These are phyloP conservation scores for Alectoris magna DNA, from an alignment of 2,797 vertebrate species.

Conservation along the genomic window DNA sequence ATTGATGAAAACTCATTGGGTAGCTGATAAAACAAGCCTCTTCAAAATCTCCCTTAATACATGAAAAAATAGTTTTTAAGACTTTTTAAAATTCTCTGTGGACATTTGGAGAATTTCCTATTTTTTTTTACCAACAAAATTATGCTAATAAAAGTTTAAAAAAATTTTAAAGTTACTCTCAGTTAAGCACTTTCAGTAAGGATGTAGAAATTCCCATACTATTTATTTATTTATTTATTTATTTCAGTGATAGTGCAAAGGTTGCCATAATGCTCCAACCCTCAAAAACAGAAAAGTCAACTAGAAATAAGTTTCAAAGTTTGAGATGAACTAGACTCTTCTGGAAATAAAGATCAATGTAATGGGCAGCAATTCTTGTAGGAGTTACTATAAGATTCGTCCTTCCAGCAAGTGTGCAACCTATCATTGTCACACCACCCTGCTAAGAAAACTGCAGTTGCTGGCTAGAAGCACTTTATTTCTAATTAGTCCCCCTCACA, in stretches of 20 bases:
- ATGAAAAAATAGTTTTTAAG: not conserved
- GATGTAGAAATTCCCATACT: not conserved
- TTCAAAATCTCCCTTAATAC: not conserved
- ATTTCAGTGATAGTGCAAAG: not conserved
- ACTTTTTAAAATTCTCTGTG: not conserved
- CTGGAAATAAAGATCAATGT: not conserved
- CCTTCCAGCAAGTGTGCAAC: not conserved
- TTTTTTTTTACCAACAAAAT: not conserved
- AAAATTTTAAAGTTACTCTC: not conserved
- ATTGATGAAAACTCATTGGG: not conserved
- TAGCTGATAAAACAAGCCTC: not conserved
- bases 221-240: not conserved
- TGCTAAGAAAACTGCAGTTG: not conserved
- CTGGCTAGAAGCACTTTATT: not conserved
- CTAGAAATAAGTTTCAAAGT: not conserved
- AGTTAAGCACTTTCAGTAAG: not conserved
- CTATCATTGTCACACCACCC: not conserved
- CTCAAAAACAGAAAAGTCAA: not conserved
- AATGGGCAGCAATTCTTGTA: not conserved
- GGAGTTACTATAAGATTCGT: not conserved
- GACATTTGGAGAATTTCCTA: not conserved
- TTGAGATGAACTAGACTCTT: not conserved
- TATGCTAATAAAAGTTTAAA: not conserved
- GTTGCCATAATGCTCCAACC: not conserved
- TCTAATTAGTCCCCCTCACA: constrained; percentile 3